Evolutionary conservation across 2,113 vertebrate species (phyloP), one percentile per base, ranked within the genome.

Genomic region (Gavia stellata): DNA sequence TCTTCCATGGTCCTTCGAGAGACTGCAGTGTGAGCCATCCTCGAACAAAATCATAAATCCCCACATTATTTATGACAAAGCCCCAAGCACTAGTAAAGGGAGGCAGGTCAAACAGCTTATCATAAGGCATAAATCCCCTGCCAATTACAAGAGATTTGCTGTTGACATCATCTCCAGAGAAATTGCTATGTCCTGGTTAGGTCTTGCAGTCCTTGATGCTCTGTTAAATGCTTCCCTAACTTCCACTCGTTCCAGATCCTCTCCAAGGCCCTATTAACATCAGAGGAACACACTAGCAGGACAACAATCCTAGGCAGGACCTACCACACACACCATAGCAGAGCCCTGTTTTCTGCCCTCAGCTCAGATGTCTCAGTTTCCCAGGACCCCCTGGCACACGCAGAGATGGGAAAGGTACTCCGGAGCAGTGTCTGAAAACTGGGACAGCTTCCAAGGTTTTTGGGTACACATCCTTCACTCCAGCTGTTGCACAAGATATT

Each of bases 21-120:
- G 88, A 11, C 73, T 10, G 53, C 65, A 65, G 83, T 4, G 0
- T 8, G 79, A 95, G 55, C 68, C n/a, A 18, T 18, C 80, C 74
- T 20, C 56, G 72, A 92, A 92, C 86, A 89, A 81, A 92, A 55
- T n/a, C 94, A 85, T 94, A 91, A 96, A 95, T 94, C 95, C 92
- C 58, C 91, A 81, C 72, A 45, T 75, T 94, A 93, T 86, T 96
- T 92, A 75, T 89, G 91, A 81, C 65, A 91, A 95, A 94, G 86
- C 72, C 80, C 80, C 77, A 77, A 89, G 52, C 47, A 2, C 80
- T 19, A 80, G 87, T 63, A 87, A 95, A 94, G 66, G 77, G 17
- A 87, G 73, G 77, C 83, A 94, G 92, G 94, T 97, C 95, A 96
- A 94, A 94, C 19, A 1, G 92, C 77, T 97, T 75, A 94, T 93